Conservation (phyloP, 1,140 invertebrate genomes). For the Tetramorium simillimum region DNA sequence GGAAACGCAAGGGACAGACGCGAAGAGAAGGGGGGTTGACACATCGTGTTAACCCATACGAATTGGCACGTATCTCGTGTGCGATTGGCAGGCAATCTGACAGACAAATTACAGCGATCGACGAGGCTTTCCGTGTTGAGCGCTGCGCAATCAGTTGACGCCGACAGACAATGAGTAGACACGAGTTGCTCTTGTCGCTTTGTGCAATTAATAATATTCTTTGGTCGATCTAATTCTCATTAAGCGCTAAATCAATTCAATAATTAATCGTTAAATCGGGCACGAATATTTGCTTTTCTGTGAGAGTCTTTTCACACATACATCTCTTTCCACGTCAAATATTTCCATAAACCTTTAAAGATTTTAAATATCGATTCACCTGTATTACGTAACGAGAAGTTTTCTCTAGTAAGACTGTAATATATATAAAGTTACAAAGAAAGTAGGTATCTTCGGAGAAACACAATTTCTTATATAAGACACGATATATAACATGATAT, state of each 20-base stretch:
- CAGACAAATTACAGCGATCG: constrained; percentile 51
- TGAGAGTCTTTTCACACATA: not conserved
- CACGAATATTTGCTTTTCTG: not conserved
- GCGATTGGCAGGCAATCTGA: constrained; percentile 62
- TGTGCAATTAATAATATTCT: constrained; percentile 53
- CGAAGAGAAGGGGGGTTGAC: constrained; percentile 4
- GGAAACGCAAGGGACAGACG: not conserved
- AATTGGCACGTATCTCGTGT: constrained; percentile 44
- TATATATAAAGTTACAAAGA: not conserved
- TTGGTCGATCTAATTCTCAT: constrained; percentile 1
- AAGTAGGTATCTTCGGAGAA: not conserved
- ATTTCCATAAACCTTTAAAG: not conserved
- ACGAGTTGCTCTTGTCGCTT: constrained; percentile 35
- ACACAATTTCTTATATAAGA: constrained; percentile 3
- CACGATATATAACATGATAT: not conserved
- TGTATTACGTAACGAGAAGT: not conserved
- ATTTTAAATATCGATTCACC: not conserved
- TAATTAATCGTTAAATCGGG: not conserved
- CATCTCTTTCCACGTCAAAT: not conserved
- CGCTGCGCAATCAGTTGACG: constrained; percentile 40
- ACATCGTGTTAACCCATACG: constrained; percentile 20
- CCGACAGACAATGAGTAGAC: constrained; percentile 39
- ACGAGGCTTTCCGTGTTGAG: constrained; percentile 27
- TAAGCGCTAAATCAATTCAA: constrained; percentile 33
- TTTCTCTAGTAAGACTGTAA: not conserved